Evolutionary conservation across 2,888 invertebrate genomes (phyloP).

Genomic region (Barypeithes pellucidus): DNA sequence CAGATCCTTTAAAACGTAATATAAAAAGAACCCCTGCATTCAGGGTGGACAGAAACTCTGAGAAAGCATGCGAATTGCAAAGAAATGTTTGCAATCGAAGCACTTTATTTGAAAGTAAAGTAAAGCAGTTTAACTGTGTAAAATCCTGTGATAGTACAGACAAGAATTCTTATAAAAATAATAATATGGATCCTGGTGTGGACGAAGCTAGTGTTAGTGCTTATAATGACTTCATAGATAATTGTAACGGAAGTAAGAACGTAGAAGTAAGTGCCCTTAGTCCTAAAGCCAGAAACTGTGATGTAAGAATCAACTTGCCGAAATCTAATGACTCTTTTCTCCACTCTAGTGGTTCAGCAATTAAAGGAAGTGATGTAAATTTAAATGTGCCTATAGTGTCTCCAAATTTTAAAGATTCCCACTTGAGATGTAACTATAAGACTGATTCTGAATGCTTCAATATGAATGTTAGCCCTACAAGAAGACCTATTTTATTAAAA

Average conservation of each 20-base stretch:
- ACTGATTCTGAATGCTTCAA: slow-evolving; percentile 26
- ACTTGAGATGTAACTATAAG: slow-evolving; percentile 13
- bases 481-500: slow-evolving; percentile 59
- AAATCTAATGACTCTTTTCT: slow-evolving; percentile 42
- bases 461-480: background rate
- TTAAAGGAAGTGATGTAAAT: slow-evolving; percentile 10
- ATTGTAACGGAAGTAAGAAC: slow-evolving; percentile 9
- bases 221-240: slow-evolving; percentile 3
- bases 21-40: slow-evolving; percentile 76
- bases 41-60: slow-evolving; percentile 69
- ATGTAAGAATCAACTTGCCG: slow-evolving; percentile 13
- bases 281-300: slow-evolving; percentile 16
- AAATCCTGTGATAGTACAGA: slow-evolving; percentile 61
- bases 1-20: slow-evolving; percentile 70
- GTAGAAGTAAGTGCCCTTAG: slow-evolving; percentile 6
- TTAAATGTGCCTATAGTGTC: background rate
- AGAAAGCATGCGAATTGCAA: slow-evolving; percentile 58
- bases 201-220: slow-evolving; percentile 3
- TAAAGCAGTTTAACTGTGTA: slow-evolving; percentile 63
- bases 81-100: slow-evolving; percentile 57
- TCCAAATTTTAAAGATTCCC: background rate
- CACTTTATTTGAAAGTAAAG: slow-evolving; percentile 62
- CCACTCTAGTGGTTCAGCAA: slow-evolving; percentile 13
- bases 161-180: slow-evolving; percentile 44
- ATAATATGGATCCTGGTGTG: background rate